Percentiles rank a stretch among this genome's conserved stretches.
phyloP scores from a whole-genome alignment of 2,888 invertebrate genomes.

The Ornithoptera alexandrae region DNA sequence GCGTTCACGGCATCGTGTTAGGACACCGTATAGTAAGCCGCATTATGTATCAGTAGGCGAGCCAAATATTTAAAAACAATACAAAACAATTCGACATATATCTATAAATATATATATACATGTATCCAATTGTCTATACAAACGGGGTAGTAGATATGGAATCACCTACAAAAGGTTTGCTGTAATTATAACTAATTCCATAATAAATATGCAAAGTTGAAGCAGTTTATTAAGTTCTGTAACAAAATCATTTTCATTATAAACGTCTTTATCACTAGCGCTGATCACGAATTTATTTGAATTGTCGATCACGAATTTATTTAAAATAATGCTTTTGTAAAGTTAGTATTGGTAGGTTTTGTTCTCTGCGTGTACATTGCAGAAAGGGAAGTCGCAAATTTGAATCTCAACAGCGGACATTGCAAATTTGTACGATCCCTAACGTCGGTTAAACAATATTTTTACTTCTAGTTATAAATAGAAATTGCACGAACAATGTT shows the following conservation, averaged over 20 bases:
- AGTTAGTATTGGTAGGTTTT: constrained; percentile 9
- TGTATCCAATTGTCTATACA: not conserved
- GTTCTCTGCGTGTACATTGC: constrained; percentile 43
- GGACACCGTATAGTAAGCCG: constrained; percentile 15
- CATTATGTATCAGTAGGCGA: constrained; percentile 11
- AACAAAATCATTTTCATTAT: no score
- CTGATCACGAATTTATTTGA: not conserved
- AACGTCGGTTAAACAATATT: constrained; percentile 2
- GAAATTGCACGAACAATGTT: no score
- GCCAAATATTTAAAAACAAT: constrained; percentile 23
- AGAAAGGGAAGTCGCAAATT: constrained; percentile 57
- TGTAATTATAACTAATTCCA: not conserved
- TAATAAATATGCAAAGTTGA: not conserved
- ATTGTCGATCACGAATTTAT: not conserved
- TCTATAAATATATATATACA: not conserved
- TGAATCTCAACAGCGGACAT: constrained; percentile 46
- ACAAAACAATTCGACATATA: constrained; percentile 20
- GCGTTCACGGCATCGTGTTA: constrained; percentile 12
- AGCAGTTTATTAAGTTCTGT: no score
- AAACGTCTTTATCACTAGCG: no score
- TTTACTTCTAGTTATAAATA: not conserved
- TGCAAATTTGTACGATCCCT: constrained; percentile 21
- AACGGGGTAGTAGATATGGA: not conserved
- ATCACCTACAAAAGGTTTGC: not conserved
- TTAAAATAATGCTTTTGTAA: not conserved